Base-by-base conservation (phyloP, 2,888 invertebrate genomes). In the Trimorus sp. region DNA sequence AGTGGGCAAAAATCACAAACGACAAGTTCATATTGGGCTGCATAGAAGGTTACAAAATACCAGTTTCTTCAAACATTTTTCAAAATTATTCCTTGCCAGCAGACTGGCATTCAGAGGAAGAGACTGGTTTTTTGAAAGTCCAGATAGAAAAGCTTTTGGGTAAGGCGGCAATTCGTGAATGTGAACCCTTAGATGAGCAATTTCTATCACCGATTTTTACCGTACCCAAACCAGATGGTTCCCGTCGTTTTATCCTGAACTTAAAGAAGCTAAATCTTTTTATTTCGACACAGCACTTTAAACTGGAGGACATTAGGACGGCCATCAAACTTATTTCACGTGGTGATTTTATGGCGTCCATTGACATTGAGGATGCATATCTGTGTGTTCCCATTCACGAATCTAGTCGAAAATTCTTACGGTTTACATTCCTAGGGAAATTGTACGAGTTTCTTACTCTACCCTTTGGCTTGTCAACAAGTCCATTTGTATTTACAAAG, bases 231-330 rank as follows among this genome's bases (percentile, higher is more conserved):
- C 26, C 48, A 5, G 48, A 62, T 26, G 62, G 16, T 3, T 48
- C 62, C 7, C 62, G 15, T 38, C 73, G 68, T 49, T 81, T 83
- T 36, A 83, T 84, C 16, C 51, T 84, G 14, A 84, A 86, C 49
- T 68, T 85, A 6, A 81, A 81, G 53, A 42, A 76, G 7, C 63
- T 84, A 40, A 79, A 83, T 56, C 62, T 40, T 2, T 84, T 75
- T 16, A 65, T 66, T 51, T 5, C 1, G 3, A 54, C 66, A 6
- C 40, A 70, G 6, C 85, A 85, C 62, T 86, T 84, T 78, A 85
- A 86, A 68, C 38, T 84, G 7, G 86, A 84, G 51, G 82, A 85
- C 48, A 26, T 83, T 36, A 76, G 80, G 79, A 84, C 84, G 36
- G 85, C 77, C 1, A 58, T 66, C 15, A 79, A 65, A 14, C 5